These are phyloP conservation scores for Diloba caeruleocephala DNA, from an alignment of 2,888 invertebrate genomes.

Conservation along the genomic window DNA sequence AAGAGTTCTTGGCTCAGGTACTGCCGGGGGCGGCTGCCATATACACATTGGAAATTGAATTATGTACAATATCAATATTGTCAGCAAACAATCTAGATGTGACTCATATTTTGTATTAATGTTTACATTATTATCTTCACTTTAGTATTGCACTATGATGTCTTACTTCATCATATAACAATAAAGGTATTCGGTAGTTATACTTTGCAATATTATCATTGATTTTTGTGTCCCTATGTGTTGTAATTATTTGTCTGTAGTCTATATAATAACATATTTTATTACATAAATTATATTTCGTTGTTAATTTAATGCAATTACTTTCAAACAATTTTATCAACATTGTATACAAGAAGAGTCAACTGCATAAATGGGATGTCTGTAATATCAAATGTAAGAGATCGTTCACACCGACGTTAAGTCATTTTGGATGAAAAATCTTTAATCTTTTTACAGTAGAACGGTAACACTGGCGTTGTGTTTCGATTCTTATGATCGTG, in stretches of 20 bases:
- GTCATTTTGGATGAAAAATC: too few species aligned
- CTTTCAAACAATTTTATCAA: conserved; percentile 51
- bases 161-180: conserved; percentile 34
- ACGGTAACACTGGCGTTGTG: too few species aligned
- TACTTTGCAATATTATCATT: conserved; percentile 53
- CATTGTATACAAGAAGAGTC: conserved; percentile 12
- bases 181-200: conserved; percentile 26
- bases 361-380: conserved; percentile 25
- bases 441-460: too few species aligned
- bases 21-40: too few species aligned
- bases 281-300: conserved; percentile 58
- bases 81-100: conserved; percentile 20
- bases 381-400: too few species aligned
- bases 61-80: conserved; percentile 9
- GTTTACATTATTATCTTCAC: conserved; percentile 32
- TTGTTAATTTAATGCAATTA: conserved; percentile 74
- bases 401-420: too few species aligned
- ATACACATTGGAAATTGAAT: conserved; percentile 5
- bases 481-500: too few species aligned
- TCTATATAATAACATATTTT: conserved; percentile 56
- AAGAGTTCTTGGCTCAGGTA: too few species aligned
- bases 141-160: conserved; percentile 33
- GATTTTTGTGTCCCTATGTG: conserved; percentile 41
- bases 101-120: conserved; percentile 29
- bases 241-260: conserved; percentile 49